phyloP scores from a whole-genome alignment of 2,888 invertebrate species.

The Metallyticus violacea region DNA sequence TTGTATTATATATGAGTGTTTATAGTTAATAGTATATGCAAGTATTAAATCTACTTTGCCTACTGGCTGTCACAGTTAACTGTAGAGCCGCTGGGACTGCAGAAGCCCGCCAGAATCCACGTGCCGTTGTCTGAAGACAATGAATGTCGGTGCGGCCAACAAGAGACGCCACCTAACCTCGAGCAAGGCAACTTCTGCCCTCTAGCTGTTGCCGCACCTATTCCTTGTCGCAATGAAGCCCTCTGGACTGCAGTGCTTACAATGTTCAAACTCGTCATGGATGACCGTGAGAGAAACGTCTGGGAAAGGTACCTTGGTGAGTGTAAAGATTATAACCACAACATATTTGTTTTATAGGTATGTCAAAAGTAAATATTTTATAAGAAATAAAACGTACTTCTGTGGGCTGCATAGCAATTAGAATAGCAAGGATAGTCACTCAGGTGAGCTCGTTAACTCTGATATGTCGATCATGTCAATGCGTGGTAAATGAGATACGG shows the following conservation, averaged over 20 bases:
- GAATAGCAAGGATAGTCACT: too few species aligned
- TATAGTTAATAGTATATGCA: too few species aligned
- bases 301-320: constrained; percentile 42
- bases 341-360: too few species aligned
- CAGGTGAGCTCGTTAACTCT: too few species aligned
- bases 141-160: background rate
- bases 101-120: background rate
- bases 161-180: background rate
- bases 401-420: too few species aligned
- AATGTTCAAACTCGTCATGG: constrained; percentile 41
- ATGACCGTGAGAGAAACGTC: constrained; percentile 39
- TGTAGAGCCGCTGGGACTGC: background rate
- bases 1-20: too few species aligned
- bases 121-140: background rate
- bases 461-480: too few species aligned
- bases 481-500: too few species aligned
- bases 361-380: too few species aligned
- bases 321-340: background rate
- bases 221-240: constrained; percentile 35
- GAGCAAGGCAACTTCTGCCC: background rate
- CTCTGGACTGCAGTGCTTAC: constrained; percentile 39
- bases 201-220: background rate
- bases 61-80: background rate
- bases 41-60: too few species aligned
- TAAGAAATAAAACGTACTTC: too few species aligned